A percentile compares a stretch with the other conserved stretches of the same genome.
Evolutionary conservation across 2,113 vertebrate genomes (phyloP).

Genomic region (Climacteris rufus): DNA sequence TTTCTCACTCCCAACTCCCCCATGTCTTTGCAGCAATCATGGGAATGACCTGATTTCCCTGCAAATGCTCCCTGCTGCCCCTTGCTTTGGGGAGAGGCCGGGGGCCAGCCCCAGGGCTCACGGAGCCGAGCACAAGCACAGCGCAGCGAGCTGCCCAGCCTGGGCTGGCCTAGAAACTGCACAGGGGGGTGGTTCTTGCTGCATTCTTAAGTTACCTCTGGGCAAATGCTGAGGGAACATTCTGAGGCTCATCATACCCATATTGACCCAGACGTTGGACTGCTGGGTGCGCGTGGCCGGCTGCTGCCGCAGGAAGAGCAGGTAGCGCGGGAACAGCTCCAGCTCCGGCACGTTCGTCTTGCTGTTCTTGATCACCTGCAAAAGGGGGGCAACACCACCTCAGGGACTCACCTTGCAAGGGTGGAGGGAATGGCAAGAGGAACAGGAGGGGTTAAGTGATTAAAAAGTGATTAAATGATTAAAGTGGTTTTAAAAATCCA

Average conservation of each 20-base stretch:
- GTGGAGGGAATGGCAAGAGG: rapidly evolving
- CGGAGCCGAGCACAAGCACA: conserved; percentile 28
- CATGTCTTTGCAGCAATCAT: neutral
- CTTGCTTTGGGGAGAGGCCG: neutral
- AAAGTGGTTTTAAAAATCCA: neutral
- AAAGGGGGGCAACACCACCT: neutral
- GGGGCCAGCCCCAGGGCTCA: conserved; percentile 41
- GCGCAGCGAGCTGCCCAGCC: conserved; percentile 53
- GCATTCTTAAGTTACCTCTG: conserved; percentile 98
- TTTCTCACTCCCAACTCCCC: neutral
- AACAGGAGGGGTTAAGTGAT: rapidly evolving
- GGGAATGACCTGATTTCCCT: neutral
- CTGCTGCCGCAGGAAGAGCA: conserved; percentile 96
- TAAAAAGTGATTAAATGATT: neutral
- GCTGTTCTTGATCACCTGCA: conserved; percentile 89
- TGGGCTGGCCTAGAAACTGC: conserved; percentile 39
- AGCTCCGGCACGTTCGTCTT: conserved; percentile 81
- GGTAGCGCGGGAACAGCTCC: conserved; percentile 91
- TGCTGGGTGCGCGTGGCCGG: conserved; percentile 90
- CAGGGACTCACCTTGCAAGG: neutral
- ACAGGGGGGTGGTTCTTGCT: conserved; percentile 83
- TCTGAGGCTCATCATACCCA: conserved; percentile 99
- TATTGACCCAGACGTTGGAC: conserved; percentile 99
- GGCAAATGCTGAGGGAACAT: conserved; percentile 93
- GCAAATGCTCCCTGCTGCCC: neutral